phyloP scores from a whole-genome alignment of 1,140 invertebrate genomes.

The Hormaphis cornu region DNA sequence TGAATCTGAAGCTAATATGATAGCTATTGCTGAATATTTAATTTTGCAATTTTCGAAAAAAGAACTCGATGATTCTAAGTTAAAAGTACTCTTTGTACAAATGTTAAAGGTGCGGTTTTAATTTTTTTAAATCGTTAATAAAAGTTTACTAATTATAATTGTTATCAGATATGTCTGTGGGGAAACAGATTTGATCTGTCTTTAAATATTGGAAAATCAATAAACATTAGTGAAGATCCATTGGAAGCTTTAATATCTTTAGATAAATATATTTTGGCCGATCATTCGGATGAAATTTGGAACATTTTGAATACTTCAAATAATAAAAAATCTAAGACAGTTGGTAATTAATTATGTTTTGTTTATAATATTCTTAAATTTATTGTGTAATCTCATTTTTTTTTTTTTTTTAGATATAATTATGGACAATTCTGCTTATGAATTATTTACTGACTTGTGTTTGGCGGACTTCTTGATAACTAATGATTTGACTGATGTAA shows the following conservation, averaged over 20 bases:
- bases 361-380: not conserved
- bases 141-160: not conserved
- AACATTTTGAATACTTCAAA: not conserved
- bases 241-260: not conserved
- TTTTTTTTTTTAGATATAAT: conserved; percentile 60
- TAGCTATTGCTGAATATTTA: conserved; percentile 10
- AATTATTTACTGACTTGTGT: conserved; percentile 83
- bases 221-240: conserved; percentile 17
- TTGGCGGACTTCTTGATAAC: conserved; percentile 69
- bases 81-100: not conserved
- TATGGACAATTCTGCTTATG: conserved; percentile 89
- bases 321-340: not conserved
- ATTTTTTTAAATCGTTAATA: not conserved
- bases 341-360: not conserved
- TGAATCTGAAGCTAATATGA: conserved; percentile 8
- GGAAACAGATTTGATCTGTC: conserved; percentile 33
- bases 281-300: conserved; percentile 24
- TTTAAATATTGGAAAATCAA: conserved; percentile 18
- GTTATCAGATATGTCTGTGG: conserved; percentile 19
- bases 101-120: not conserved
- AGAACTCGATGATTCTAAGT: not conserved
- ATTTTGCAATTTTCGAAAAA: not conserved
- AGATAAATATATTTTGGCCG: conserved; percentile 22
- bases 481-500: conserved; percentile 54
- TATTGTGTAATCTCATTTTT: not conserved